Percentiles rank a stretch among this genome's conserved stretches.
phyloP scores from a whole-genome alignment of 2,888 invertebrate genomes.

The Vesta saturnalis region DNA sequence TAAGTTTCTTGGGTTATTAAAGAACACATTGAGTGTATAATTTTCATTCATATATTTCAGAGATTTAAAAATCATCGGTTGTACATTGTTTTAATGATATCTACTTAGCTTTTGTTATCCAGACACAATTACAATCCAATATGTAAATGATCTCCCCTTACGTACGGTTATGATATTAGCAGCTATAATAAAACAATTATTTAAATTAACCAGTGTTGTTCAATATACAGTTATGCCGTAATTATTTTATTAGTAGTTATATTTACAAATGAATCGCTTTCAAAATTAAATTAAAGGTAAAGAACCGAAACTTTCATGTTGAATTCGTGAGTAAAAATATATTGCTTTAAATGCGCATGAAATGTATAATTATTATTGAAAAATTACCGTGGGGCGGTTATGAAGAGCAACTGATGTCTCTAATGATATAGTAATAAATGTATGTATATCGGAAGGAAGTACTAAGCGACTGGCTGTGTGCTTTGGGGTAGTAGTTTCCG shows the following conservation, averaged over 20 bases:
- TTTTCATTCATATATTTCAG: constrained; percentile 6
- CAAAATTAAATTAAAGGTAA: constrained; percentile 22
- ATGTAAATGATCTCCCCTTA: constrained; percentile 14
- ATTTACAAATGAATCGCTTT: constrained; percentile 19
- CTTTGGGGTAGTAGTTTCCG: constrained; percentile 54
- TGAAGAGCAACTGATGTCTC: constrained; percentile 44
- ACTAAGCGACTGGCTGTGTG: constrained; percentile 55
- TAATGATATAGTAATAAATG: constrained; percentile 51
- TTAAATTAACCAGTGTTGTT: constrained; percentile 9
- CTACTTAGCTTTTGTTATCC: not conserved
- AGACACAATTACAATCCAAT: constrained; percentile 6
- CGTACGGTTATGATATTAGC: constrained; percentile 8
- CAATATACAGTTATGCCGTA: constrained; percentile 9
- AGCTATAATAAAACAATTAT: not conserved
- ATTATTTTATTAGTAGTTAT: constrained; percentile 14
- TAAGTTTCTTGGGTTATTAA: not conserved
- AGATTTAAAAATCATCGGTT: not conserved
- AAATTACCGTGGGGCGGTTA: constrained; percentile 27
- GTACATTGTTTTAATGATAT: not conserved
- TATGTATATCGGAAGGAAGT: constrained; percentile 51
- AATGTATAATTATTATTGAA: constrained; percentile 30
- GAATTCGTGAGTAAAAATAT: constrained; percentile 15
- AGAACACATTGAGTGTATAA: not conserved
- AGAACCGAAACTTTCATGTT: constrained; percentile 20
- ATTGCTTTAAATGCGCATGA: constrained; percentile 27